Percentiles rank a stretch among this genome's conserved stretches.
Evolutionary conservation across 1,140 invertebrate genomes (phyloP).

Genomic region (Heliconius melpomene): DNA sequence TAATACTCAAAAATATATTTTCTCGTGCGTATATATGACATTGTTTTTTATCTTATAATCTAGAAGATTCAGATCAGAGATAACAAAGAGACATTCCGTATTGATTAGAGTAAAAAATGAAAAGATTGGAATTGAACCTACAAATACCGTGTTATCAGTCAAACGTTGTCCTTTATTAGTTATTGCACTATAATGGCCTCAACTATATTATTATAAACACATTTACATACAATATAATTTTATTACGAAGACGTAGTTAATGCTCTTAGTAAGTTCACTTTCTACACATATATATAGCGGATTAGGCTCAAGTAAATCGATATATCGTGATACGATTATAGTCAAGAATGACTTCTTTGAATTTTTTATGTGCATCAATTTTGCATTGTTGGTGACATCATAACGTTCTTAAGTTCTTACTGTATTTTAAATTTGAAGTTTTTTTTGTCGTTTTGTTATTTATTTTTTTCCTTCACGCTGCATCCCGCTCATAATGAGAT

Average conservation of each 20-base stretch:
- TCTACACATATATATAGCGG: constrained; percentile 2
- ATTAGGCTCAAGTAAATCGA: constrained; percentile 6
- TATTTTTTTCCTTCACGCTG: neutral
- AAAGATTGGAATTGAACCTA: too few relatives aligned
- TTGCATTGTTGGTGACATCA: neutral
- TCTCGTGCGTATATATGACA: too few relatives aligned
- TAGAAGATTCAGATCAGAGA: too few relatives aligned
- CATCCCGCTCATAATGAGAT: too few relatives aligned
- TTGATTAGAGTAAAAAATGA: too few relatives aligned
- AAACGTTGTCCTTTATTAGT: too few relatives aligned
- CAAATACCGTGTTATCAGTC: too few relatives aligned
- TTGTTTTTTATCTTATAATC: too few relatives aligned
- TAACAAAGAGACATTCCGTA: too few relatives aligned
- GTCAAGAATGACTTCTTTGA: neutral
- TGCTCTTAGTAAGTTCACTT: constrained; percentile 4
- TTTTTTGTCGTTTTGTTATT: too few relatives aligned
- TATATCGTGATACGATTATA: neutral
- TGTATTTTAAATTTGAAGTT: neutral
- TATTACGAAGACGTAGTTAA: neutral
- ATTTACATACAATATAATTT: neutral
- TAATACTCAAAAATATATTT: too few relatives aligned
- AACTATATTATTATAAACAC: neutral
- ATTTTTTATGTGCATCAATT: neutral
- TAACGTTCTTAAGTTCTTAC: neutral
- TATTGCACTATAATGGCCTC: too few relatives aligned